Evolutionary conservation across 1,140 invertebrate species (phyloP).

Genomic region (Capitella teleta): DNA sequence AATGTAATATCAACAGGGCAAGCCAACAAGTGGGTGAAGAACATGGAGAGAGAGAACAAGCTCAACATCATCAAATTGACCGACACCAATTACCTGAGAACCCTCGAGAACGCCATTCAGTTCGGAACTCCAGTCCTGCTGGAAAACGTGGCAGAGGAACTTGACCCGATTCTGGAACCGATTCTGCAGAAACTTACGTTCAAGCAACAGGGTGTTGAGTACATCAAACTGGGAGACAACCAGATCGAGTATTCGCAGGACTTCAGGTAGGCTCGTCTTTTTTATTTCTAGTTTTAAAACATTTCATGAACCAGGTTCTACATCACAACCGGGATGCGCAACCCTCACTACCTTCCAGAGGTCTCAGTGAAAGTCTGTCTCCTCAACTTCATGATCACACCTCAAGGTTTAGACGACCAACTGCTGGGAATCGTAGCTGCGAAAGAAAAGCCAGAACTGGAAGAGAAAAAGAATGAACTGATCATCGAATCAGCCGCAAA

Average conservation of each 20-base stretch:
- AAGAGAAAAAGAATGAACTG: constrained; percentile 42
- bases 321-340: constrained; percentile 41
- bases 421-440: constrained; percentile 42
- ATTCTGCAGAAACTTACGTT: constrained; percentile 41
- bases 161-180: constrained; percentile 41
- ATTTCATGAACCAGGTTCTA: constrained; percentile 28
- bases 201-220: constrained; percentile 41
- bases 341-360: constrained; percentile 43
- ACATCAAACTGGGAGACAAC: constrained; percentile 40
- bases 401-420: constrained; percentile 40
- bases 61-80: constrained; percentile 37
- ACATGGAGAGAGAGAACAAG: constrained; percentile 55
- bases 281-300: too few species aligned
- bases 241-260: constrained; percentile 39
- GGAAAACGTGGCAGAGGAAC: constrained; percentile 42
- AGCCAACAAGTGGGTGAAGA: constrained; percentile 74
- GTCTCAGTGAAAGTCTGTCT: constrained; percentile 41
- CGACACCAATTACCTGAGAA: constrained; percentile 38
- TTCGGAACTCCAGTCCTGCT: constrained; percentile 42
- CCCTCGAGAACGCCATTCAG: constrained; percentile 41
- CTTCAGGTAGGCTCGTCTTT: too few species aligned
- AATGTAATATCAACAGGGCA: constrained; percentile 28
- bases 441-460: constrained; percentile 42
- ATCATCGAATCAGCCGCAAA: constrained; percentile 40
- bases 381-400: constrained; percentile 9